Evolutionary conservation across 2,888 invertebrate species (phyloP), one percentile per base, ranked within the genome.

Genomic region (Orthosia incerta): DNA sequence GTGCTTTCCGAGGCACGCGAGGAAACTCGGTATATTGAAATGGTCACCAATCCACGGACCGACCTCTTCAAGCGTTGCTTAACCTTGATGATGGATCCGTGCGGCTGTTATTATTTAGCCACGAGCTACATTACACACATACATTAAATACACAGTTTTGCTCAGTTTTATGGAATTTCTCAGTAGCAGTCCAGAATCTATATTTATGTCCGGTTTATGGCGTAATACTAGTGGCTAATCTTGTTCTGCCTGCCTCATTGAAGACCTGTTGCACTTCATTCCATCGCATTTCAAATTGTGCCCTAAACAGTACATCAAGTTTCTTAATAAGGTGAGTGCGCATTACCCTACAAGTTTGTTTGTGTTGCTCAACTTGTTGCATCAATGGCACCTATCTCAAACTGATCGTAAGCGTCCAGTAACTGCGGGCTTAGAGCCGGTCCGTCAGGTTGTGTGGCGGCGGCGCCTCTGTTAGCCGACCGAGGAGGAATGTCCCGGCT

Each of bases 381-480:
- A 59, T 59, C 71, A 39, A 65, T 48, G 55, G 57, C 51, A 60
- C 31, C 51, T 48, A 51, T 53, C 55, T 62, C 46, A 61, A 76
- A 57, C 56, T 57, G 63, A 82, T 60, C 55, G 20, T 23, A 63
- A 63, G 39, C 59, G 60, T 26, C n/a, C 11, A 57, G 23, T 45
- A 26, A 26, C 18, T 20, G 48, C 50, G 23, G 50, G 64, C 48
- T 59, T 13, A n/a, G 11, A 50, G 23, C 67, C 68, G 68, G 62
- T 62, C 50, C 12, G 26, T 18, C 57, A 78, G 65, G 80, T 62
- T 51, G 61, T 65, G 55, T 66, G 56, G 65, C 18, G 77, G 78
- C 20, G 77, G 78, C 83, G 73, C 79, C 66, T 62, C 15, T 46
- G 56, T 23, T 51, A 80, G 46, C 51, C 73, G 69, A 2, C 61